Conservation (phyloP, 2,888 invertebrate species). For the Sylvicola cinctus region DNA sequence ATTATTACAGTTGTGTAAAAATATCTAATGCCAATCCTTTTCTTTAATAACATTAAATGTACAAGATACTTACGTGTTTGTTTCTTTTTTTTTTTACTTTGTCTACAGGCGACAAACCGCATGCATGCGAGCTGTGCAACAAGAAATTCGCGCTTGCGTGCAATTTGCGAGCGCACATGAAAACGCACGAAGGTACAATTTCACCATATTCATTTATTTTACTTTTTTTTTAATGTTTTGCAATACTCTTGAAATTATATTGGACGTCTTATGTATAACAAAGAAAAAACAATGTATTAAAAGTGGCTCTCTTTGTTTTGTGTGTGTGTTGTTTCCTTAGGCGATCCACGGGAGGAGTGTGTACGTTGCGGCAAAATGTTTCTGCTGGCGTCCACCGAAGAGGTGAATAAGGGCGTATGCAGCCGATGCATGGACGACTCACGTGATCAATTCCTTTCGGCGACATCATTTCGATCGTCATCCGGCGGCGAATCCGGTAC, state of each 20-base stretch:
- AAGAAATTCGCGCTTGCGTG: constrained; percentile 53
- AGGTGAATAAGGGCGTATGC: constrained; percentile 21
- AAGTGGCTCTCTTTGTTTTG: constrained; percentile 1
- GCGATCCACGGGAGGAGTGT: constrained; percentile 38
- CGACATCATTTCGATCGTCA: constrained; percentile 13
- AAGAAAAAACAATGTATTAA: neutral
- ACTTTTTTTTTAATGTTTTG: neutral
- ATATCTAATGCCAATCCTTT: neutral
- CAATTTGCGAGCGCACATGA: constrained; percentile 50
- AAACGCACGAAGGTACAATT: constrained; percentile 45
- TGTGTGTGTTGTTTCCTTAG: constrained; percentile 15
- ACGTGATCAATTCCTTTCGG: constrained; percentile 8
- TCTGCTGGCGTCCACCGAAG: constrained; percentile 19
- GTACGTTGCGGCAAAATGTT: constrained; percentile 34
- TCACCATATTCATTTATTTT: neutral
- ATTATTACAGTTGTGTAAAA: too few species aligned
- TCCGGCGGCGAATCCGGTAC: constrained; percentile 16
- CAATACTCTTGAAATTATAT: too few species aligned
- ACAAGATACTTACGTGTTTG: neutral
- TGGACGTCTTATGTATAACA: too few species aligned
- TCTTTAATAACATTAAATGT: neutral
- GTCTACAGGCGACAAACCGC: constrained; percentile 48
- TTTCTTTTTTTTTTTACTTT: constrained; percentile 10
- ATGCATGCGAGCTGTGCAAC: constrained; percentile 44
- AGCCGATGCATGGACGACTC: constrained; percentile 16